Conservation (phyloP, 53 echinoderm and acorn worm genomes). For the Paelopatides confundens region DNA sequence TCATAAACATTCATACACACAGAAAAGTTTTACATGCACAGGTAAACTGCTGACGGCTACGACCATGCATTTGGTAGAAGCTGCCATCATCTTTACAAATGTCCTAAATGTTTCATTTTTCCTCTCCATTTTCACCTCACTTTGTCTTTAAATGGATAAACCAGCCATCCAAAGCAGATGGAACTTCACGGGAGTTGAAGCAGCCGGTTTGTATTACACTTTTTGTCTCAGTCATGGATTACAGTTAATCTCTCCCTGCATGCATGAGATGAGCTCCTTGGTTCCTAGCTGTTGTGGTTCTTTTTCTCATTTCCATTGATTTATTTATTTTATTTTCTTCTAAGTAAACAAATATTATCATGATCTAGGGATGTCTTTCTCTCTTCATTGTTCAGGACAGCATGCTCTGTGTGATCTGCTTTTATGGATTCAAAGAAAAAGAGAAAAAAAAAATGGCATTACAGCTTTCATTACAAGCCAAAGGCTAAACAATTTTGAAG, state of each 20-base stretch:
- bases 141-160: constrained; percentile 8
- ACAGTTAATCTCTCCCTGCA: background rate
- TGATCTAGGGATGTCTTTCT: no score
- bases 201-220: constrained; percentile 37
- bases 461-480: no score
- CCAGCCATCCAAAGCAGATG: constrained; percentile 13
- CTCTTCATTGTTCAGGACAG: no score
- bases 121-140: constrained; percentile 21
- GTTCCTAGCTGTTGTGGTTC: background rate
- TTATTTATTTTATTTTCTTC: background rate
- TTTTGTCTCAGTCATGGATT: background rate
- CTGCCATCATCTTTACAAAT: background rate
- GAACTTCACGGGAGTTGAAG: constrained; percentile 15
- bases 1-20: background rate
- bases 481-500: no score
- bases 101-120: constrained; percentile 36
- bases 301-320: background rate
- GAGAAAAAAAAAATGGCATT: no score
- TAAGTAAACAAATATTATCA: no score
- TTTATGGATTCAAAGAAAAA: no score
- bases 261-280: background rate
- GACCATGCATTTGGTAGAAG: background rate
- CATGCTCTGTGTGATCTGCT: no score
- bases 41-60: background rate
- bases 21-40: background rate